A percentile compares a stretch with the other conserved stretches of the same genome.
These are phyloP conservation scores for Perognathus longimembris DNA, from an alignment of 2,113 vertebrate genomes.

Conservation along the genomic window DNA sequence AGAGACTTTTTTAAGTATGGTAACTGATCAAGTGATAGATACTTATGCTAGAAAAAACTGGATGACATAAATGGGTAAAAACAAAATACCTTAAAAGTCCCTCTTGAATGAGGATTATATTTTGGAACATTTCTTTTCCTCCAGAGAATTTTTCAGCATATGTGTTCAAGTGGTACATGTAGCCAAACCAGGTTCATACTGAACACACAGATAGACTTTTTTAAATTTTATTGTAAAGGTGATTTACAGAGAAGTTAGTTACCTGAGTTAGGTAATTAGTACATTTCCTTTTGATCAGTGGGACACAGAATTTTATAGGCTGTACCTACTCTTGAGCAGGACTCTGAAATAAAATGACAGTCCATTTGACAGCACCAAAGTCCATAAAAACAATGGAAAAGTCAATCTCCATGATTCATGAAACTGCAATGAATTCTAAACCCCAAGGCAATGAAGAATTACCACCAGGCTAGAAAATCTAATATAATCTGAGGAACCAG, in stretches of 20 bases:
- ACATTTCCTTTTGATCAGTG: too few species aligned
- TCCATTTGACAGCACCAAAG: neutral
- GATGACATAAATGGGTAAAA: slow-evolving; percentile 13
- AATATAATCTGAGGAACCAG: neutral
- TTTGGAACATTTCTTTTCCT: neutral
- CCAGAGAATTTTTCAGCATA: neutral
- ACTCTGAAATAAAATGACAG: neutral
- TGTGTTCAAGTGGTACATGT: accelerated
- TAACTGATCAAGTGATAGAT: neutral
- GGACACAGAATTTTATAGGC: neutral
- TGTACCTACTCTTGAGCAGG: neutral
- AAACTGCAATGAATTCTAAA: slow-evolving; percentile 34
- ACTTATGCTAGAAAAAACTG: neutral
- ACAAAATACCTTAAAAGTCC: neutral
- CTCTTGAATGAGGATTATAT: neutral
- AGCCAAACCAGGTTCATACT: neutral
- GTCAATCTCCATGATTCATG: neutral
- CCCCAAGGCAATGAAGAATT: neutral
- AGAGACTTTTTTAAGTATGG: neutral
- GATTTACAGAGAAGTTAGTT: too few species aligned
- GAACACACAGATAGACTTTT: neutral
- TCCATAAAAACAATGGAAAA: neutral
- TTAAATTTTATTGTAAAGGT: too few species aligned
- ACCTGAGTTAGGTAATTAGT: too few species aligned
- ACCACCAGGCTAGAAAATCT: neutral